These are phyloP conservation scores for Lysandra coridon DNA, from an alignment of 2,888 invertebrate genomes.

Conservation along the genomic window DNA sequence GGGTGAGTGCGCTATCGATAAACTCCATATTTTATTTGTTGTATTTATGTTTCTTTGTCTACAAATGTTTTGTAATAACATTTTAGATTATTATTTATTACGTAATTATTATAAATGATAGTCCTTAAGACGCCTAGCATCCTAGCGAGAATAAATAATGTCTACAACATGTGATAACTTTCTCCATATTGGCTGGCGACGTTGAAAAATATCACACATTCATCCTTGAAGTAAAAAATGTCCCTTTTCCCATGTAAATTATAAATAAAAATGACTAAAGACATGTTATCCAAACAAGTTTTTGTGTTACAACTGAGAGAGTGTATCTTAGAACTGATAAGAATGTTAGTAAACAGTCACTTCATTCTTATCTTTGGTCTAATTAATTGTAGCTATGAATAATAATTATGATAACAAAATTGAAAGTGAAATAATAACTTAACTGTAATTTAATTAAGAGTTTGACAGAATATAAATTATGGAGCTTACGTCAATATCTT, in stretches of 20 bases:
- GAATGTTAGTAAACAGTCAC: neutral
- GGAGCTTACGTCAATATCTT: too few relatives aligned
- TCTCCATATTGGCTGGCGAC: neutral
- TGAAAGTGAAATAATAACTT: neutral
- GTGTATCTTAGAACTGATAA: neutral
- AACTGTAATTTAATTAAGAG: too few relatives aligned
- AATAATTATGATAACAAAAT: neutral
- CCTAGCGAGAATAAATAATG: neutral
- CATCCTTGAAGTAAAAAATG: conserved; percentile 6
- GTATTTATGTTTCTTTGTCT: neutral
- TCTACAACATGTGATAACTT: neutral
- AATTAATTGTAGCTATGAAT: neutral
- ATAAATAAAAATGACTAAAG: neutral
- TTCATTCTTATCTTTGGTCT: neutral
- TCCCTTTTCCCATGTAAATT: neutral
- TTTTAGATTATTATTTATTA: neutral
- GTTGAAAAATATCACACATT: neutral
- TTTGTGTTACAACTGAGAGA: neutral
- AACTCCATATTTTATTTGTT: neutral
- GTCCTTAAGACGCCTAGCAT: neutral
- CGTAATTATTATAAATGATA: neutral
- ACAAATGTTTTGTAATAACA: neutral
- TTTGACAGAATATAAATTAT: too few relatives aligned
- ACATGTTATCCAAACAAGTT: neutral
- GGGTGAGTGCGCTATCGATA: neutral